These are phyloP conservation scores for Seriola aureovittata DNA, from an alignment of 2,113 vertebrate genomes.

Conservation along the genomic window DNA sequence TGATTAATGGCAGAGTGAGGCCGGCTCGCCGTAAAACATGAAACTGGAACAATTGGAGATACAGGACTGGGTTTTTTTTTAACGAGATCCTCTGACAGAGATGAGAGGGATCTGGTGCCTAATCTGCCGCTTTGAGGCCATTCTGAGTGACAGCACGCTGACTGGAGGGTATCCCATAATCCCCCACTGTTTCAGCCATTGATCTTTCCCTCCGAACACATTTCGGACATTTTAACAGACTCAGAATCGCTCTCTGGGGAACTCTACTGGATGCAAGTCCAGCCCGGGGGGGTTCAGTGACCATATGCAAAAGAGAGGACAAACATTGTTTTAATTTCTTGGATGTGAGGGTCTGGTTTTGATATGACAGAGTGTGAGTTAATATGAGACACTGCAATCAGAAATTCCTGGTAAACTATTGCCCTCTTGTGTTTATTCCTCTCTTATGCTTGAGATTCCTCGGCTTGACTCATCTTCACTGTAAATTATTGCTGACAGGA, in stretches of 20 bases:
- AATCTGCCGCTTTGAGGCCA: constrained; percentile 45
- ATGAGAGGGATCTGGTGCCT: constrained; percentile 44
- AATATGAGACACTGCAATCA: constrained; percentile 42
- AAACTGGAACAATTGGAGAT: constrained; percentile 55
- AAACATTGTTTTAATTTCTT: constrained; percentile 39
- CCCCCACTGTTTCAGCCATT: constrained; percentile 34
- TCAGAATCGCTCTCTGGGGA: constrained; percentile 50
- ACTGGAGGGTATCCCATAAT: constrained; percentile 67
- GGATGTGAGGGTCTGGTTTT: constrained; percentile 52
- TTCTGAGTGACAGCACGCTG: constrained; percentile 60
- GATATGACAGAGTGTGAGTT: constrained; percentile 36
- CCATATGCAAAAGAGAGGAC: constrained; percentile 32
- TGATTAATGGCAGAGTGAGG: constrained; percentile 53
- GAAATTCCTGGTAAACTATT: constrained; percentile 80
- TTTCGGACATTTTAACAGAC: constrained; percentile 58
- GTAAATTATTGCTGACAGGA: constrained; percentile 52
- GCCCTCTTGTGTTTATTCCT: constrained; percentile 84
- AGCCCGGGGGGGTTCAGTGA: constrained; percentile 11
- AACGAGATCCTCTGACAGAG: constrained; percentile 62
- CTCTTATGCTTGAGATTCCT: constrained; percentile 54
- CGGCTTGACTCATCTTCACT: constrained; percentile 28
- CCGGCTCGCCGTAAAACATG: constrained; percentile 48
- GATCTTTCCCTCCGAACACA: constrained; percentile 58
- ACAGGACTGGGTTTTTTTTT: constrained; percentile 42
- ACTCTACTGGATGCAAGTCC: constrained; percentile 24